Percentiles rank a stretch among this genome's conserved stretches.
These are phyloP conservation scores for Tetramorium alpestre DNA, from an alignment of 1,140 invertebrate genomes.

Conservation along the genomic window DNA sequence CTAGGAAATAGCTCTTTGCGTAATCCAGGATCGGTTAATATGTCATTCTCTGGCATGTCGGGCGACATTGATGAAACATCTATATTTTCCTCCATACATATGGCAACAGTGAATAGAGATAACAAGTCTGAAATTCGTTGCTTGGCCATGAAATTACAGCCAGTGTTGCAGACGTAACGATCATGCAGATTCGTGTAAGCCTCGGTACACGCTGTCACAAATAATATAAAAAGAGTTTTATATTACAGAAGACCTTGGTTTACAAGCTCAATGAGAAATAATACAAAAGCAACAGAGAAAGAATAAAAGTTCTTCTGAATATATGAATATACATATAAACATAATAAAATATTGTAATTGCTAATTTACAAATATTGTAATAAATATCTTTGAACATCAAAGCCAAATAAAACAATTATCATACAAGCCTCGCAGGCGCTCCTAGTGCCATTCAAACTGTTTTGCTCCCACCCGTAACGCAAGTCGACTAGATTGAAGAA, in stretches of 20 bases:
- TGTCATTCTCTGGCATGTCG: constrained; percentile 82
- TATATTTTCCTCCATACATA: constrained; percentile 78
- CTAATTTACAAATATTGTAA: background rate
- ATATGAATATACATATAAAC: background rate
- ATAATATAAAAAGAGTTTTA: background rate
- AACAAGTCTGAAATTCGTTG: constrained; percentile 77
- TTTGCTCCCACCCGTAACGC: constrained; percentile 67
- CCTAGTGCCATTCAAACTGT: constrained; percentile 79
- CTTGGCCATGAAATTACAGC: constrained; percentile 82
- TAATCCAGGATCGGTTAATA: constrained; percentile 82
- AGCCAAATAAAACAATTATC: constrained; percentile 9
- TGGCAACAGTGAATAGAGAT: constrained; percentile 75
- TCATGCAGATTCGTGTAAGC: constrained; percentile 80
- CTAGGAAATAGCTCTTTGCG: constrained; percentile 81
- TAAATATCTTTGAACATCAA: background rate
- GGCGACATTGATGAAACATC: constrained; percentile 78
- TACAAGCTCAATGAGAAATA: background rate
- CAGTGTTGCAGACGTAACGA: constrained; percentile 79
- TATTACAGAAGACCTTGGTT: background rate
- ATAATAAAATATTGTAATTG: background rate
- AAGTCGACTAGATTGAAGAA: constrained; percentile 83
- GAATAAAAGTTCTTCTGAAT: background rate
- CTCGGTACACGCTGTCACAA: constrained; percentile 81
- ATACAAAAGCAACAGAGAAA: background rate
- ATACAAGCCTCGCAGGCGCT: constrained; percentile 81